These are phyloP conservation scores for Triops cancriformis DNA, from an alignment of 1,140 invertebrate species.

Conservation along the genomic window DNA sequence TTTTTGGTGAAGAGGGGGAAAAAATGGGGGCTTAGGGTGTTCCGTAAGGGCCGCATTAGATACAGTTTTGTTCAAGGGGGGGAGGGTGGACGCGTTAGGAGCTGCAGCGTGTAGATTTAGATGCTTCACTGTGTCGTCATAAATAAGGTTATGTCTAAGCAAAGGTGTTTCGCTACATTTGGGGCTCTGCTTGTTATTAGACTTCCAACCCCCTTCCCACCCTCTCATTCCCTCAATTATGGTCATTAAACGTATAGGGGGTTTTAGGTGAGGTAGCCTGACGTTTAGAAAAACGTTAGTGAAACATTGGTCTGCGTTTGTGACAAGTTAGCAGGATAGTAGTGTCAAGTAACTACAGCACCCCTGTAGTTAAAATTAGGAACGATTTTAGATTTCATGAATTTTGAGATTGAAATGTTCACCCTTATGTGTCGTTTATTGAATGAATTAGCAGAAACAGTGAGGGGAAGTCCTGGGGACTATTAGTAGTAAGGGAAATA, in stretches of 20 bases:
- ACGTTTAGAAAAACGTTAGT: no score
- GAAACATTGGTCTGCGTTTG: background rate
- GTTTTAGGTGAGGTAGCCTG: background rate
- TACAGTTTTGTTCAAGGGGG: background rate
- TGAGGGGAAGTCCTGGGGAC: background rate
- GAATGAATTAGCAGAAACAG: background rate
- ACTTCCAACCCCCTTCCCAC: conserved; percentile 12
- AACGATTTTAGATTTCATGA: background rate
- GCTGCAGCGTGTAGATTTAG: background rate
- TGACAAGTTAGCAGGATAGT: background rate
- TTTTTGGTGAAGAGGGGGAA: background rate
- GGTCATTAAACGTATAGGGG: background rate
- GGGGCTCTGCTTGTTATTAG: background rate
- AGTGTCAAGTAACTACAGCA: background rate
- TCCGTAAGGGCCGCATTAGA: background rate
- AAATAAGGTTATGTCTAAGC: conserved; percentile 11
- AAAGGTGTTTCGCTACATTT: background rate
- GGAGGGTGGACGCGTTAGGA: background rate
- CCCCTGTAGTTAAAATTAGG: background rate
- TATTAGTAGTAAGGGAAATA: no score
- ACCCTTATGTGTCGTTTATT: background rate
- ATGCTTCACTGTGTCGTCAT: background rate
- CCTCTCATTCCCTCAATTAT: background rate
- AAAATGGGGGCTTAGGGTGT: background rate
- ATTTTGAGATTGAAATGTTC: conserved; percentile 7